Evolutionary conservation across 53 echinoderm and acorn worm species (phyloP).

Genomic region (Luidia sarsii): DNA sequence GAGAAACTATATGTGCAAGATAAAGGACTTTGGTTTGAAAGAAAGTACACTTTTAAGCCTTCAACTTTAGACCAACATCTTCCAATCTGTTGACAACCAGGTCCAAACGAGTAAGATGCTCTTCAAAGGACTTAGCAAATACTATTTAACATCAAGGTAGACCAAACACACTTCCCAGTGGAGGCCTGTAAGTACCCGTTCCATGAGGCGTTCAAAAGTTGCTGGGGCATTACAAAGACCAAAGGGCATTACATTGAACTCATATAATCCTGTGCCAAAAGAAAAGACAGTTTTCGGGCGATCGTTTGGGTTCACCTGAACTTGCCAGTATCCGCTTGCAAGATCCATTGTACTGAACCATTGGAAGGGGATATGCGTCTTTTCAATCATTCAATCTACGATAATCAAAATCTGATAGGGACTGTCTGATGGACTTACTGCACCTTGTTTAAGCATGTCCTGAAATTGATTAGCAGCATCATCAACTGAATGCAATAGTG

Average conservation of each 20-base stretch:
- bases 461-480: background rate
- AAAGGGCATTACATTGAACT: constrained; percentile 40
- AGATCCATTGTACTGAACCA: constrained; percentile 52
- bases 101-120: constrained; percentile 31
- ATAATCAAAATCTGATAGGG: constrained; percentile 15
- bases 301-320: constrained; percentile 14
- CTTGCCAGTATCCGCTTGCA: constrained; percentile 54
- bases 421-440: background rate
- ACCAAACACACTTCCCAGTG: constrained; percentile 45
- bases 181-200: constrained; percentile 17
- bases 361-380: background rate
- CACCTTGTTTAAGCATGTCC: background rate
- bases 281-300: constrained; percentile 51
- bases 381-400: constrained; percentile 15
- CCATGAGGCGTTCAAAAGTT: constrained; percentile 49
- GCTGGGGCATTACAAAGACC: constrained; percentile 14
- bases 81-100: constrained; percentile 19
- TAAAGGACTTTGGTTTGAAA: constrained; percentile 27
- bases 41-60: constrained; percentile 36
- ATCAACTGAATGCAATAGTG: background rate
- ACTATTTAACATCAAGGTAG: constrained; percentile 45
- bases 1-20: constrained; percentile 54
- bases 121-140: constrained; percentile 48
- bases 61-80: constrained; percentile 43
- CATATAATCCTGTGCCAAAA: constrained; percentile 29